These are phyloP conservation scores for Trachurus trachurus DNA, from an alignment of 2,797 vertebrate genomes.

Conservation along the genomic window DNA sequence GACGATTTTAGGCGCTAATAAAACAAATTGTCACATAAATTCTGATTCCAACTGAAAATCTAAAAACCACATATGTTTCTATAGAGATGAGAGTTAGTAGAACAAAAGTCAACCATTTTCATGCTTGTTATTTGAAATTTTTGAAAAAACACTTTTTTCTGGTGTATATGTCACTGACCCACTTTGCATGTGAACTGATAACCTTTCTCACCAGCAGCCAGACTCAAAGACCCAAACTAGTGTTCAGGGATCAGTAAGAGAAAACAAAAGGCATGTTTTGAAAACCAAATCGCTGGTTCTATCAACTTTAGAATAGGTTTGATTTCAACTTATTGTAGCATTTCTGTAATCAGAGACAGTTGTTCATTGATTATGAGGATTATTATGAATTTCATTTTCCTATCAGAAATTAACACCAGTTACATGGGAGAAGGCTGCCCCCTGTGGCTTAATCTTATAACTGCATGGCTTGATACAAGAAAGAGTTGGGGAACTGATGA, in stretches of 20 bases:
- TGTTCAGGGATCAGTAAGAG: neutral
- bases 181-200: constrained; percentile 35
- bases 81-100: no score
- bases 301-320: neutral
- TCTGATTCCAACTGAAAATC: no score
- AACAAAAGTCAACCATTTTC: no score
- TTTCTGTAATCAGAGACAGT: neutral
- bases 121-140: no score
- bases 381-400: neutral
- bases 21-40: no score
- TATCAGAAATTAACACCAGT: neutral
- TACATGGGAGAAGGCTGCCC: constrained; percentile 40
- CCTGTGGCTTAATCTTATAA: constrained; percentile 26
- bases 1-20: no score
- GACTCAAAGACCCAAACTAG: neutral
- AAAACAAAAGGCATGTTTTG: constrained; percentile 33
- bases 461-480: constrained; percentile 48
- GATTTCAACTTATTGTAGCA: neutral
- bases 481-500: neutral
- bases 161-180: no score
- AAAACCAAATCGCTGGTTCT: neutral
- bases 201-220: constrained; percentile 6
- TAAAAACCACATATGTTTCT: no score
- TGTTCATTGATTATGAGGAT: neutral
- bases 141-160: no score